These are phyloP conservation scores for Sphaerolaimus hirsutus DNA, from an alignment of 2,888 invertebrate genomes.

Conservation along the genomic window DNA sequence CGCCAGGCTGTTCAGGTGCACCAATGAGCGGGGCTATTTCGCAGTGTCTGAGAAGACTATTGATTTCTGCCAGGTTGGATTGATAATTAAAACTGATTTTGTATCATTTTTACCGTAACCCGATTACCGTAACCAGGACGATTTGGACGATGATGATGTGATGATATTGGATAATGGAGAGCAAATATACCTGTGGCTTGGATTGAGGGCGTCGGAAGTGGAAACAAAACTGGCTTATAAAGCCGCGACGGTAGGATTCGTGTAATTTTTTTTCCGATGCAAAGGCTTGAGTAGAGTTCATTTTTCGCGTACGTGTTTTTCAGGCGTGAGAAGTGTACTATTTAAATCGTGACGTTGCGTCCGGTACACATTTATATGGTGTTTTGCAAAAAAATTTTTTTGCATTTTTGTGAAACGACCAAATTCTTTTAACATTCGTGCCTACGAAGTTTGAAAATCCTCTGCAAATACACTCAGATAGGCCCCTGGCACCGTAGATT, in stretches of 20 bases:
- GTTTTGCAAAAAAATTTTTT: no score
- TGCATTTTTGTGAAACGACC: no score
- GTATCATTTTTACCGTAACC: neutral
- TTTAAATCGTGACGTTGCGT: no score
- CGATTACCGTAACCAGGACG: no score
- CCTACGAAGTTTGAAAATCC: no score
- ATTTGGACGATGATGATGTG: constrained; percentile 93
- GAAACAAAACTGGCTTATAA: constrained; percentile 95
- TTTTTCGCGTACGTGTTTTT: no score
- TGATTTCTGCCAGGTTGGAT: constrained; percentile 66
- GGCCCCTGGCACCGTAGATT: no score
- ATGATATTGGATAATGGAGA: constrained; percentile 97
- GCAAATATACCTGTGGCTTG: constrained; percentile 90
- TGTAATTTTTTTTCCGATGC: neutral
- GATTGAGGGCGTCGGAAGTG: constrained; percentile 83
- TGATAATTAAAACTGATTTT: constrained; percentile 5
- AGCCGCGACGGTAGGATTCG: constrained; percentile 58
- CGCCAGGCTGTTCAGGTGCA: constrained; percentile 81
- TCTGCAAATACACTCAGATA: no score
- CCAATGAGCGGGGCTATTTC: constrained; percentile 97
- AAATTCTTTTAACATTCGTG: no score
- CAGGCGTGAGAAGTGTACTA: no score
- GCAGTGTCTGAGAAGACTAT: constrained; percentile 95
- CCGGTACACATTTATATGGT: no score
- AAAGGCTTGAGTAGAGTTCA: no score